Conservation (phyloP, 2,888 invertebrate genomes). For the Platycheirus albimanus region DNA sequence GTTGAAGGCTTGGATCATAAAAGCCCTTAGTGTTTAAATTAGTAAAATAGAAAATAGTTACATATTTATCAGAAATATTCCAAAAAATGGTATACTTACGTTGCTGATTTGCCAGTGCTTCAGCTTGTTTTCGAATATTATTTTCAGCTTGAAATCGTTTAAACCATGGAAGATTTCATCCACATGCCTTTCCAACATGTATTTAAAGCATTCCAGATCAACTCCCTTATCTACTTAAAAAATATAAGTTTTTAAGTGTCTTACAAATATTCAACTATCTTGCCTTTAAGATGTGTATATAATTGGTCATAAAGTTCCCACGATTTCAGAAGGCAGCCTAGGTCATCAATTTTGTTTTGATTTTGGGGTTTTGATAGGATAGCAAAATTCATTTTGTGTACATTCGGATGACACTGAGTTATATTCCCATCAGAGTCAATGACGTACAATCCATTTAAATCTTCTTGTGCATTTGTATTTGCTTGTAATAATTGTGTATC, state of each 20-base stretch:
- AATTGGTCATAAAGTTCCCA: not conserved
- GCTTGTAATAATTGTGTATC: too few relatives aligned
- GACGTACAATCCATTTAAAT: too few relatives aligned
- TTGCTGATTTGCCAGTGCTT: not conserved
- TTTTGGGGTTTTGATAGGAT: too few relatives aligned
- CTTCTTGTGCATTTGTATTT: too few relatives aligned
- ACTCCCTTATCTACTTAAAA: not conserved
- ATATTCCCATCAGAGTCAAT: too few relatives aligned
- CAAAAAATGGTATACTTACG: not conserved
- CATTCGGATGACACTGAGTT: too few relatives aligned
- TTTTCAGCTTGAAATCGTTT: not conserved
- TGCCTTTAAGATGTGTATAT: not conserved
- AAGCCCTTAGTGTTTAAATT: not conserved
- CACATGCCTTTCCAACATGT: not conserved
- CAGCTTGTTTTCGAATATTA: not conserved
- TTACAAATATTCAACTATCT: not conserved
- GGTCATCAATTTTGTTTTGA: too few relatives aligned
- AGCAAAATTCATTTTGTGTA: too few relatives aligned
- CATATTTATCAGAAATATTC: not conserved
- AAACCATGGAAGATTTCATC: not conserved
- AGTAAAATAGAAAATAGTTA: not conserved
- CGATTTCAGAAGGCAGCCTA: not conserved
- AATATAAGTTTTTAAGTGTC: not conserved
- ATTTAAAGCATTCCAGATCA: not conserved
- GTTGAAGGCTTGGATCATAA: not conserved